Evolutionary conservation across 2,797 vertebrate species (phyloP).

Genomic region (Tenualosa thibaudeaui): DNA sequence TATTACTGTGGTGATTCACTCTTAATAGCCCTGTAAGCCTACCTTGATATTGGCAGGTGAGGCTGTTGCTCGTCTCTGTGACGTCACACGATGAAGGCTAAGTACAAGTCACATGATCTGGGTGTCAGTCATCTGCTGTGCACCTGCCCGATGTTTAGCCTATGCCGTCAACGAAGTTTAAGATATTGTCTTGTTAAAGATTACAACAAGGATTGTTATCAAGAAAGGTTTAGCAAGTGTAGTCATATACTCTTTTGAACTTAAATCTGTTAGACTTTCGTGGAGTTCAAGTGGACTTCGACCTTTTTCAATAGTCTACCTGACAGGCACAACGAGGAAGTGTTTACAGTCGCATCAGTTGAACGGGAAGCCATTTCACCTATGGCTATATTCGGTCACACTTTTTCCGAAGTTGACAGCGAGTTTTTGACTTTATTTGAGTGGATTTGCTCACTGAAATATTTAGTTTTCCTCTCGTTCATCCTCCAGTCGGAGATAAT

Average conservation of each 20-base stretch:
- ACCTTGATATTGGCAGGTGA: neutral
- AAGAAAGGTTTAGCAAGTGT: neutral
- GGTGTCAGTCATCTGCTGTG: constrained; percentile 23
- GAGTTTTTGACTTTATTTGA: neutral
- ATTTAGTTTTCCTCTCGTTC: neutral
- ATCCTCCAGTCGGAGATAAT: neutral
- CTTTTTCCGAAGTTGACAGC: neutral
- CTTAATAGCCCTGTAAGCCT: neutral
- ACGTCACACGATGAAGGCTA: constrained; percentile 33
- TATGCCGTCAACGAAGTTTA: neutral
- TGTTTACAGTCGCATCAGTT: constrained; percentile 23
- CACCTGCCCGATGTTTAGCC: constrained; percentile 30
- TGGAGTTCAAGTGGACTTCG: constrained; percentile 33
- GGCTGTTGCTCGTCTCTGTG: neutral
- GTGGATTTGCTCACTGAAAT: neutral
- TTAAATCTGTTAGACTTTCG: neutral
- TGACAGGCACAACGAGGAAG: constrained; percentile 48
- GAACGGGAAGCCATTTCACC: constrained; percentile 42
- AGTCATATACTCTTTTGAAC: neutral
- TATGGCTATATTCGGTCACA: constrained; percentile 29
- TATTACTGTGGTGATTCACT: neutral
- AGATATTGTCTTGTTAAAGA: neutral
- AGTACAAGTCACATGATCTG: constrained; percentile 28
- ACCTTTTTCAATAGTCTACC: constrained; percentile 30
- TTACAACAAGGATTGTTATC: neutral